phyloP scores from a whole-genome alignment of 2,888 invertebrate genomes.

The Mayetiola destructor region DNA sequence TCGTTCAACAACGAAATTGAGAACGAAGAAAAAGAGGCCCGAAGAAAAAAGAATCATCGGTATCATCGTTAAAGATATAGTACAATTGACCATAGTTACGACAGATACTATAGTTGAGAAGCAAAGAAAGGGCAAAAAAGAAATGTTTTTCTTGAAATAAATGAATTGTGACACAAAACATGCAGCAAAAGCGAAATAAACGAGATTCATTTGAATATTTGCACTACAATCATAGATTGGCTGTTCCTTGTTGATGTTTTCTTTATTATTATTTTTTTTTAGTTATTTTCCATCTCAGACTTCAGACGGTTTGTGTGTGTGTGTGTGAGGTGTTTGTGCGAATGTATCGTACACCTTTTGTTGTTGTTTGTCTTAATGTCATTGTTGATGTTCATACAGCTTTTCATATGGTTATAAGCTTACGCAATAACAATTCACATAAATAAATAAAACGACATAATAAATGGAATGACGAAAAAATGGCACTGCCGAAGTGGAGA shows the following conservation, averaged over 20 bases:
- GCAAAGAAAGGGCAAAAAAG: not conserved
- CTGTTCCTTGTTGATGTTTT: not conserved
- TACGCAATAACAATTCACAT: conserved; percentile 12
- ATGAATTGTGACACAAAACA: conserved; percentile 12
- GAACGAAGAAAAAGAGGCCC: too few relatives aligned
- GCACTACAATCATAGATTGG: not conserved
- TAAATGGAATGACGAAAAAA: not conserved
- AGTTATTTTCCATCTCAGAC: too few relatives aligned
- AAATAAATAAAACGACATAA: conserved; percentile 7
- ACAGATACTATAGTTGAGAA: not conserved
- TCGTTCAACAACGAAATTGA: too few relatives aligned
- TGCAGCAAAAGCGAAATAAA: conserved; percentile 8
- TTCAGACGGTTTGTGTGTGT: too few relatives aligned
- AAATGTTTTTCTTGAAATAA: conserved; percentile 9
- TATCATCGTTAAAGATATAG: too few relatives aligned
- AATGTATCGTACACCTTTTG: not conserved
- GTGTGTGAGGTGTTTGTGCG: too few relatives aligned
- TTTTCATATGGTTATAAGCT: too few relatives aligned
- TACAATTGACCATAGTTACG: too few relatives aligned
- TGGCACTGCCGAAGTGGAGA: too few relatives aligned
- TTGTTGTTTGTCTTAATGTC: not conserved
- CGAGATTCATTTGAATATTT: conserved; percentile 12
- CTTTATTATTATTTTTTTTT: too few relatives aligned
- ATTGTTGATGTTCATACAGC: too few relatives aligned
- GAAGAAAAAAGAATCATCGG: too few relatives aligned